Base-by-base conservation (phyloP, 2,113 vertebrate genomes). In the Hystrix brachyura region DNA sequence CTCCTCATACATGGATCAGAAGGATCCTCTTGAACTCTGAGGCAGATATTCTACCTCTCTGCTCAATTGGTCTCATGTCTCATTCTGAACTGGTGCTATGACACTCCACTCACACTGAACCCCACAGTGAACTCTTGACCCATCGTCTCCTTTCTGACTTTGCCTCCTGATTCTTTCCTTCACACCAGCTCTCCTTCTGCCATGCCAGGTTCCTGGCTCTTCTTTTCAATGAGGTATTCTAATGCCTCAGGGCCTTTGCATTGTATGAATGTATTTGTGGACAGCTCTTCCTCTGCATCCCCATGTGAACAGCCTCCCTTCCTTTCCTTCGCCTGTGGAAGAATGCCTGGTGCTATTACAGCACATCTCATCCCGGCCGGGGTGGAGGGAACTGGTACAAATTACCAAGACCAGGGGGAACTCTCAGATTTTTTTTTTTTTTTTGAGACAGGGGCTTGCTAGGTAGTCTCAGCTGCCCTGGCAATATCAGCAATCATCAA, bases 71-170 rank as follows among this genome's bases (percentile, higher is more conserved):
- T 14, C 78, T 82, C 90, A 60, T 19, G 25, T 18, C 34, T 81
- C 7, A 7, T 18, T 74, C 19, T 64, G 32, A 69, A n/a, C 2
- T 59, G 48, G 85, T 5, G 55, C 19, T 11, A 1, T 80, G 55
- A 14, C 23, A 15, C 11, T 62, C 19, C 5, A 5, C 11, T 0
- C 7, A 5, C 17, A 2, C 1, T 3, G 38, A 12, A 25, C 5
- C n/a, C 38, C 10, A 12, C 17, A 14, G 1, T 5, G 19, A 81
- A 53, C 15, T 25, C 14, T 38, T 27, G 14, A 38, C 1, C 0
- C 59, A 18, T 65, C 34, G 1, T 29, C 4, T 27, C 17, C 6
- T 59, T 29, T 93, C 27, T 74, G 48, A n/a, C 34, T 10, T 80
- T 23, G 3, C 17, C 25, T 69, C 57, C 46, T 25, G 1, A 2